Evolutionary conservation across 2,113 vertebrate genomes (phyloP).

Genomic region (Cyanistes caeruleus): DNA sequence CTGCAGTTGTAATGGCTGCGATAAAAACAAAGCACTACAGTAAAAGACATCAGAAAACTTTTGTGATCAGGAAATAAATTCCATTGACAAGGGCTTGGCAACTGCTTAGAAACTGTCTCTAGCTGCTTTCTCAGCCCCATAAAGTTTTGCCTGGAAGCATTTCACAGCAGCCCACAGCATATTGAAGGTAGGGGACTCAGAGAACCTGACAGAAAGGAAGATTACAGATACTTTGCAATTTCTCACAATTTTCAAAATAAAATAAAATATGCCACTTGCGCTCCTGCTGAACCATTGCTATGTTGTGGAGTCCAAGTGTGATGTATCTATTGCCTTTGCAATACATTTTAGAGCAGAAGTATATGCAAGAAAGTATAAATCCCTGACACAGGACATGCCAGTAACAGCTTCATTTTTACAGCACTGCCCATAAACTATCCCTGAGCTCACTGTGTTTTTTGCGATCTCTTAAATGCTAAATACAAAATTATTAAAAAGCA

Average conservation of each 20-base stretch:
- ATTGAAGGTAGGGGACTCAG: background rate
- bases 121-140: background rate
- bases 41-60: background rate
- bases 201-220: background rate
- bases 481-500: background rate
- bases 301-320: background rate
- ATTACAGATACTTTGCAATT: background rate
- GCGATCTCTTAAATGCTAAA: background rate
- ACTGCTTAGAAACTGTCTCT: background rate
- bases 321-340: background rate
- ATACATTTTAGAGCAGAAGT: background rate
- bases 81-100: background rate
- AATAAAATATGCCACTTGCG: background rate
- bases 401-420: background rate
- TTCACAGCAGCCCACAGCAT: background rate
- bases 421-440: background rate
- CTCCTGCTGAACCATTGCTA: background rate
- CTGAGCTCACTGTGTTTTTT: background rate
- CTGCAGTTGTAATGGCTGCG: rapidly evolving
- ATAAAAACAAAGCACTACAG: background rate
- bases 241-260: conserved; percentile 1
- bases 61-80: background rate
- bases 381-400: background rate
- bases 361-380: background rate
- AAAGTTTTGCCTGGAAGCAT: background rate